Evolutionary conservation across 2,888 invertebrate species (phyloP), one percentile per base, ranked within the genome.

Genomic region (Drosophila anceps): DNA sequence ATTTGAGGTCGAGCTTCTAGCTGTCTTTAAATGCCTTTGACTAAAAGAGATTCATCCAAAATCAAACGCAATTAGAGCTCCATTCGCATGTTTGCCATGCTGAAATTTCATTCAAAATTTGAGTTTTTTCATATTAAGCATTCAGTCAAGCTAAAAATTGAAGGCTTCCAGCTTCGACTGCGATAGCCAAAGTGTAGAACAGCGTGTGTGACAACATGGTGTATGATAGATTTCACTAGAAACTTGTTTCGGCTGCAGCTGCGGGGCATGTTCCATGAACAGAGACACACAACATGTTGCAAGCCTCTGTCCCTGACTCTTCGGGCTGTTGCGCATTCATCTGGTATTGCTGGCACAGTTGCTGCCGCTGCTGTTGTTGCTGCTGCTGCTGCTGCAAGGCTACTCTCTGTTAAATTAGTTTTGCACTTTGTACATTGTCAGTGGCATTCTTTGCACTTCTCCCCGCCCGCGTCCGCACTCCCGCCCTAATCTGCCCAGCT

Each of bases 381-480:
- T 46, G 43, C n/a, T 64, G 60, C 20, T 73, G 57, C 37, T 79
- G 80, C 72, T 78, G 74, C 64, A 61, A 72, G 76, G 80, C 75
- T 86, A 78, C 84, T 88, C 88, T 90, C 84, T 87, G 82, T 83
- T 76, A 90, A 91, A 91, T 90, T 90, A 90, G 90, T 90, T 90
- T 90, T 87, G 84, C 88, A 88, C 89, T 90, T 91, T 90, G 91
- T 87, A 89, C 85, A 84, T 88, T 90, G 90, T 87, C 88, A 85
- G 82, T 88, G 70, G 85, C 88, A 90, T 87, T 87, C 89, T 87
- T 84, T 88, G 73, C 86, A 84, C 82, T 84, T 84, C 82, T 76
- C 65, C 53, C 46, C 48, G 5, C 9, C 9, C n/a, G 20, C 5
- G 15, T 1, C 9, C 41, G n/a, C 24, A 24, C 24, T 24, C 2